Base-by-base conservation (phyloP, 2,888 invertebrate species). In the Stratiomys singularior region DNA sequence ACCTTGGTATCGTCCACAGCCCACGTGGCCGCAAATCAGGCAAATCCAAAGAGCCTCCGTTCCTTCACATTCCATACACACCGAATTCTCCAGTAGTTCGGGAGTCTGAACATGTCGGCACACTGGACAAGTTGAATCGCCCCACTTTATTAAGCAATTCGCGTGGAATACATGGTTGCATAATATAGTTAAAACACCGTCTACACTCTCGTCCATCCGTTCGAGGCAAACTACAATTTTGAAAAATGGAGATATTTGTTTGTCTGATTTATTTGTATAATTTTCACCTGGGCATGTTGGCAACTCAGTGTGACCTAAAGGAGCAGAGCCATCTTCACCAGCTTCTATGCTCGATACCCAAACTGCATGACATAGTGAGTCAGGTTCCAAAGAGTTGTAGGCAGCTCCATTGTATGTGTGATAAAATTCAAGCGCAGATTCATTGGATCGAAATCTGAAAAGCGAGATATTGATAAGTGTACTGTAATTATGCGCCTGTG, bases 111-210 rank as follows among this genome's bases (percentile, higher is more conserved):
- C 91, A 67, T 90, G 91, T 3, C 99, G 93, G 86, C 99, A 99
- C 78, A 99, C 98, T 0, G 99, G 99, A 86, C 99, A 99, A 78
- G 97, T 96, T 82, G 95, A 95, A 86, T 98, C 98, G 21, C 96
- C 93, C 98, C 99, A 99, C 86, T 99, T 95, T 82, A 95, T 93
- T 71, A 99, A 89, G 87, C 99, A 99, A 84, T 93, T 93, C 11
- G 97, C 94, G 88, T 99, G 99, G 88, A 99, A 99, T 1, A 97
- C 94, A 88, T 99, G 99, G 88, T 99, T 99, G 86, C 99, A 99
- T 79, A 99, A 90, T 84, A 99, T 98, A 30, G 98, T 98, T 81
- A 99, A 89, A 80, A 99, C 96, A 13, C 98, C 98, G 85, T 98
- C 97, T 13, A 98, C 97, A 82, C 97, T 97, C 88, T 99, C 99